Evolutionary conservation across 1,140 invertebrate genomes (phyloP).

Genomic region (Ladona fulva): DNA sequence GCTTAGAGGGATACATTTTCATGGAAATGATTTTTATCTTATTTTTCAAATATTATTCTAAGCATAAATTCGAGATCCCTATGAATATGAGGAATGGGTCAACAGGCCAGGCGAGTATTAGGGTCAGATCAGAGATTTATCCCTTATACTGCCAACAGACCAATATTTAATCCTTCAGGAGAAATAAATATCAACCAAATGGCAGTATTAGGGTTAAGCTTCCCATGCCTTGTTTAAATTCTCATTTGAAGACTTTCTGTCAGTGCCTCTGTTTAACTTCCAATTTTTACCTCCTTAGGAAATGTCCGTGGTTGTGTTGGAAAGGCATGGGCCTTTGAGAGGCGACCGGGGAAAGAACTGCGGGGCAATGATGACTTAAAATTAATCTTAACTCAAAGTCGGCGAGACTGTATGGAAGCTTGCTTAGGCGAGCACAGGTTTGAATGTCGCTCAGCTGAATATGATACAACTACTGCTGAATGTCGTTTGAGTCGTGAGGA

Average conservation of each 20-base stretch:
- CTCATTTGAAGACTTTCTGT: not conserved
- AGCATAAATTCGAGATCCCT: too few relatives aligned
- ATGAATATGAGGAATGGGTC: too few relatives aligned
- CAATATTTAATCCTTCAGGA: too few relatives aligned
- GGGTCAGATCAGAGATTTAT: too few relatives aligned
- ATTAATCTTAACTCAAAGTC: slow-evolving; percentile 34
- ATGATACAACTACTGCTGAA: slow-evolving; percentile 37
- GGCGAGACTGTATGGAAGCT: slow-evolving; percentile 40
- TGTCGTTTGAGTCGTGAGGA: slow-evolving; percentile 39
- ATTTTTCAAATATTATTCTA: too few relatives aligned
- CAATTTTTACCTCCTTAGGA: slow-evolving; percentile 13
- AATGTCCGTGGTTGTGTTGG: slow-evolving; percentile 32
- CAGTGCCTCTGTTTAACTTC: not conserved
- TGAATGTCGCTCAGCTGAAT: slow-evolving; percentile 40
- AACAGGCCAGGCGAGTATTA: too few relatives aligned
- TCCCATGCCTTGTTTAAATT: not conserved
- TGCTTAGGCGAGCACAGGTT: slow-evolving; percentile 36
- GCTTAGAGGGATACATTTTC: too few relatives aligned
- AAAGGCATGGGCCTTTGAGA: slow-evolving; percentile 42
- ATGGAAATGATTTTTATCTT: too few relatives aligned
- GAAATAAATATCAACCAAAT: too few relatives aligned
- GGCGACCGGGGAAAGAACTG: slow-evolving; percentile 39
- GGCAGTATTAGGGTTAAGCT: too few relatives aligned
- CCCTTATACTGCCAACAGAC: too few relatives aligned
- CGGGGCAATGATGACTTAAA: slow-evolving; percentile 34